phyloP scores from a whole-genome alignment of 2,113 vertebrate species.

The Seriola rivoliana region DNA sequence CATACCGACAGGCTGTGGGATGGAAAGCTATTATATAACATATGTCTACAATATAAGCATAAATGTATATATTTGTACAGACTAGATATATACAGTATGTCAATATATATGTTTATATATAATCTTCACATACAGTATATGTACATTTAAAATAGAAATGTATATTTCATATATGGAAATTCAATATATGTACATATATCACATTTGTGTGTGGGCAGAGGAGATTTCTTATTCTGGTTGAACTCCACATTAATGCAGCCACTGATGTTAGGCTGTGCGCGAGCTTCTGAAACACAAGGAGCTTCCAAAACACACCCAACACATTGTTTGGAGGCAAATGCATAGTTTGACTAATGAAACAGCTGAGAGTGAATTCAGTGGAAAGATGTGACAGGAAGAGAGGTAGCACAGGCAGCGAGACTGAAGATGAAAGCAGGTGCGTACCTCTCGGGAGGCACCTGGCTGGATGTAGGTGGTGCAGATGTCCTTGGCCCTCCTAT shows the following conservation, averaged over 20 bases:
- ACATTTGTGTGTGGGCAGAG: no score
- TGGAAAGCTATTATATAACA: no score
- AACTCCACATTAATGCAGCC: slow-evolving; percentile 1
- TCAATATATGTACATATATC: no score
- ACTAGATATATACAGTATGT: no score
- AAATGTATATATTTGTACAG: no score
- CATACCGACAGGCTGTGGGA: no score
- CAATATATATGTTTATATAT: no score
- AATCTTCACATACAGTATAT: no score
- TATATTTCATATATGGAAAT: no score
- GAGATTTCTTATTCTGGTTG: neutral
- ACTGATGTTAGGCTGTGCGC: neutral
- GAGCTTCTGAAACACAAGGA: neutral
- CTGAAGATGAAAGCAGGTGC: neutral
- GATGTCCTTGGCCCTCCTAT: slow-evolving; percentile 90
- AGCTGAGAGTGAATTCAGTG: neutral
- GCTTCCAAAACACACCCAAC: neutral
- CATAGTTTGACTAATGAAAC: neutral
- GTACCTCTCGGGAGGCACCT: slow-evolving; percentile 92
- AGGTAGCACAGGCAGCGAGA: no score
- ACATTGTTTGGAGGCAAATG: neutral
- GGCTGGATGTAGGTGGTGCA: slow-evolving; percentile 90
- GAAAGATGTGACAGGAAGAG: neutral
- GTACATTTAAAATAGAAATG: no score
- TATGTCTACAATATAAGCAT: no score